Base-by-base conservation (phyloP, 2,888 invertebrate species). In the Polyommatus icarus region DNA sequence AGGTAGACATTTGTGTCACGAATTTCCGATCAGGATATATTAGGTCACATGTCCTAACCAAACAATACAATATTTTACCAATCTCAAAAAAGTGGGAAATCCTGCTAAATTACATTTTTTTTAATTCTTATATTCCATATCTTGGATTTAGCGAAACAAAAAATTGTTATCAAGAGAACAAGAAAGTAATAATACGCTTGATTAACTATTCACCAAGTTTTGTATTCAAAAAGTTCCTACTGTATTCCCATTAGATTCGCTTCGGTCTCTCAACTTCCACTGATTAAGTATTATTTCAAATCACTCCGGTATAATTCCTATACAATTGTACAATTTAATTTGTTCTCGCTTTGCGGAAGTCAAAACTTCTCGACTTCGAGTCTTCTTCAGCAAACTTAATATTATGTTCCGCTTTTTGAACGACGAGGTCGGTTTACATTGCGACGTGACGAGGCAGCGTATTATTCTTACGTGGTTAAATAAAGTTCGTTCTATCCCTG, bases 121-220 rank as follows among this genome's bases (percentile, higher is more conserved):
- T 59, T 7, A n/a, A 20, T 59, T 59, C 15, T 20, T 20, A 59
- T 59, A 20, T 46, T 46, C 12, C 10, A 46, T 59, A 8, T 20
- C 59, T 20, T 59, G 59, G 59, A 10, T 24, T 71, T 76, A 2
- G 71, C 29, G 50, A 57, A 29, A 57, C 18, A 59, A 50, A 32
- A 46, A 24, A 54, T 76, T 50, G 15, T 76, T 57, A 54, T 59
- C 15, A 36, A 24, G 76, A 24, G 15, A 67, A 67, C 24, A 54
- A 54, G 36, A 77, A 77, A 57, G 57, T 59, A 77, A 20, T 71
- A 73, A 73, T 57, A 72, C 24, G 40, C 59, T 20, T 32, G 71
- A 77, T 73, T 77, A 36, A 3, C 50, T 50, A 29, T 61, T 73
- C 57, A 36, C 36, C 72, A 76, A 50, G 71, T 71, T 72, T 77